Evolutionary conservation across 2,797 vertebrate species (phyloP), one percentile per base, ranked within the genome.

Genomic region (Gobionotothen gibberifrons): DNA sequence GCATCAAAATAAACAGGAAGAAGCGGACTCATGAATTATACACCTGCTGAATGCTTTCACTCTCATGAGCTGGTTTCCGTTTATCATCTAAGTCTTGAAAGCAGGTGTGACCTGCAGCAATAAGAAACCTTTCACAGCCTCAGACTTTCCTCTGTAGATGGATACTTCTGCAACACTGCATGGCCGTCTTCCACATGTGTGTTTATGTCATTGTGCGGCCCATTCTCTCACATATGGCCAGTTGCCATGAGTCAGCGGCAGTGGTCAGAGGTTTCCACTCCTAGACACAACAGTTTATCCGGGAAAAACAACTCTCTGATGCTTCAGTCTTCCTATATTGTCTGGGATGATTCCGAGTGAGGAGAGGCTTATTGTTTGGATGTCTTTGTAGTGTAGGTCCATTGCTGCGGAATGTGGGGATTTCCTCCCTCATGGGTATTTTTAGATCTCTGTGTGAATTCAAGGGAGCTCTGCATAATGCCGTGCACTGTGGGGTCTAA

Each of bases 211-310:
- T 82, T 74, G 63, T 81, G 63, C 81, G 72, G 79, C 72, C 87
- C 75, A 85, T 93, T 93, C 89, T 90, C 93, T 85, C 79, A 69
- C 80, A 91, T 82, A 86, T 93, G 93, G 90, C 86, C 80, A 26
- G 54, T 81, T 92, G 92, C 93, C 90, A 90, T 82, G 84, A 90
- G 79, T 89, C 73, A 90, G 89, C 80, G 77, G 85, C 69, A 12
- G 84, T 29, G 89, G 88, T 88, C 90, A 91, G 89, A 90, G 87
- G 89, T 92, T 92, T 90, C 81, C 85, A 84, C 75, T 83, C 81
- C 90, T 93, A 95, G 95, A 95, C 95, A 95, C 93, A 95, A 95
- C 94, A 95, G 79, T 78, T 84, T 72, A 66, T 89, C 87, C 74
- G 86, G 88, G 86, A 93, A 93, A 92, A 92, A 92, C 90, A 92